A percentile compares a stretch with the other conserved stretches of the same genome.
phyloP scores from a whole-genome alignment of 2,113 vertebrate genomes.

The Nipponia nippon region DNA sequence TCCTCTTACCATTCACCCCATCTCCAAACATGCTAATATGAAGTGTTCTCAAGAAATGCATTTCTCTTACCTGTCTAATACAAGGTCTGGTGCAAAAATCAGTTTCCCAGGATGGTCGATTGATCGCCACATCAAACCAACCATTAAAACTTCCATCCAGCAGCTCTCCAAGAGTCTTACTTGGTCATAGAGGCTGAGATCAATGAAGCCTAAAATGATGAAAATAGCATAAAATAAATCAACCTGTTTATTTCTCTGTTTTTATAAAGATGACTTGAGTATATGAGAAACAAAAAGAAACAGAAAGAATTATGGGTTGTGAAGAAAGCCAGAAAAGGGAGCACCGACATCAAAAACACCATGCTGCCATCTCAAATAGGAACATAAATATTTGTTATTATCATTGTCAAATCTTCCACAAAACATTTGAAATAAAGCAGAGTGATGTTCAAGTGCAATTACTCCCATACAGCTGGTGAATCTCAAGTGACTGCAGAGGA shows the following conservation, averaged over 20 bases:
- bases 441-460: background rate
- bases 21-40: background rate
- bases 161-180: slow-evolving; percentile 94
- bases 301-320: background rate
- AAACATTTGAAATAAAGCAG: background rate
- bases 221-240: slow-evolving; percentile 1
- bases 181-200: slow-evolving; percentile 89
- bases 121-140: slow-evolving; percentile 97
- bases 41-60: background rate
- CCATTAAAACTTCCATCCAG: slow-evolving; percentile 96
- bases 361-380: background rate
- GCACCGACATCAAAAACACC: background rate
- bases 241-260: background rate
- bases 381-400: background rate
- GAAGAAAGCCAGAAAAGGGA: background rate
- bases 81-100: slow-evolving; percentile 93
- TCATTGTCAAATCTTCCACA: background rate
- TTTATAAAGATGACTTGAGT: background rate
- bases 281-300: background rate
- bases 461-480: background rate
- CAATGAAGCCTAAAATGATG: slow-evolving; percentile 83
- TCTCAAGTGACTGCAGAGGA: background rate
- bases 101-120: slow-evolving; percentile 94
- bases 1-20: background rate
- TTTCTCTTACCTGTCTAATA: slow-evolving; percentile 86